Evolutionary conservation across 2,797 vertebrate species (phyloP), one percentile per base, ranked within the genome.

Genomic region (Enteromius anoplus): DNA sequence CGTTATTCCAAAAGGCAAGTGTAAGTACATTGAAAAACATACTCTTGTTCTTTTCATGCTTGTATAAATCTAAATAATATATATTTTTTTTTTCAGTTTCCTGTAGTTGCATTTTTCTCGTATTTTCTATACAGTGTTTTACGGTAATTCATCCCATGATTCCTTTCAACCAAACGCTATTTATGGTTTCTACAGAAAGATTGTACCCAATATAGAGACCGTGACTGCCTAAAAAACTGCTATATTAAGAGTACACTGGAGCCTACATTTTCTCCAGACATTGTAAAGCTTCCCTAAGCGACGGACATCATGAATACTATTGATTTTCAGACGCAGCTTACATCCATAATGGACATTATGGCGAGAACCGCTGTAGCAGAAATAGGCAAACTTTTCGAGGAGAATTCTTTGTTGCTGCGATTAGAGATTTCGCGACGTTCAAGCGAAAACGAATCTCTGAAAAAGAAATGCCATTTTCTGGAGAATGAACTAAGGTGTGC

Each of bases 391-490:
- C 92, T 96, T 42, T 93, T 94, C 1, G 93, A 95, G 17, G 93
- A 95, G 15, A 94, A 92, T 86, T 94, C 93, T 10, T 90, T 93
- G 40, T 88, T 92, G 84, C 91, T 95, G 83, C 92, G 92, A 80
- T 78, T 92, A 73, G 94, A 95, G 89, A 92, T 95, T 12, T 92
- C 92, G 0, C 91, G 92, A 34, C 91, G 92, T 86, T 93, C 92
- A 71, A 92, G 86, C 42, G 94, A 95, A 86, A 96, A 95, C 17
- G 92, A 95, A 80, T 92, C 92, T 65, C 85, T 95, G 85, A 95
- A 93, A 88, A 94, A 91, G 87, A 90, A 90, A 64, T 95, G 95
- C 14, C 89, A 89, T 85, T 91, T 92, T 0, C 88, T 95, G 89
- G 94, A 95, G 92, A 91, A 91, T 10, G 92, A 95, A 89, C 91